Percentiles rank a stretch among this genome's conserved stretches.
These are phyloP conservation scores for Eidolon helvum DNA, from an alignment of 2,113 vertebrate genomes.

Conservation along the genomic window DNA sequence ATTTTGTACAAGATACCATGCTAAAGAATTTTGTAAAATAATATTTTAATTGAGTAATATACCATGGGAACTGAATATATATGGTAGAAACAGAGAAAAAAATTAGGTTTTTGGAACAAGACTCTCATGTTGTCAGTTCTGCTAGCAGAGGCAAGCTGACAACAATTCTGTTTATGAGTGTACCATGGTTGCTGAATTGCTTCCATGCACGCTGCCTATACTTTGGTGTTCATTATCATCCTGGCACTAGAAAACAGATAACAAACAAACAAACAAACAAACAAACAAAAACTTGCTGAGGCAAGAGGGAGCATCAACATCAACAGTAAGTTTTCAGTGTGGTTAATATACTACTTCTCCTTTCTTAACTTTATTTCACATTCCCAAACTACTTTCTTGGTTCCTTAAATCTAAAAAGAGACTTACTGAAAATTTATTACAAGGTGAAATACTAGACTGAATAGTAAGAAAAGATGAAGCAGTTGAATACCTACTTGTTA, in stretches of 20 bases:
- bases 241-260: neutral
- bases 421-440: neutral
- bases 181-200: neutral
- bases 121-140: neutral
- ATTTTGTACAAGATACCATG: neutral
- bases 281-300: neutral
- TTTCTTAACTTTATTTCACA: conserved; percentile 13
- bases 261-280: neutral
- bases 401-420: neutral
- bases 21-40: conserved; percentile 31
- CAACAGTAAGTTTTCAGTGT: neutral
- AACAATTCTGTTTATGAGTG: neutral
- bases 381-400: neutral
- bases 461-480: neutral
- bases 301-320: neutral
- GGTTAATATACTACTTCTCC: neutral
- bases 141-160: neutral
- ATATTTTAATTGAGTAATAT: conserved; percentile 17
- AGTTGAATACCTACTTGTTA: neutral
- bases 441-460: conserved; percentile 3
- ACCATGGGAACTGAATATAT: neutral
- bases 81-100: conserved; percentile 17
- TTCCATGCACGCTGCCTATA: neutral
- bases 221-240: neutral
- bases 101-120: neutral